Evolutionary conservation across 2,888 invertebrate species (phyloP), one percentile per base, ranked within the genome.

Genomic region (Trisateles emortualis): DNA sequence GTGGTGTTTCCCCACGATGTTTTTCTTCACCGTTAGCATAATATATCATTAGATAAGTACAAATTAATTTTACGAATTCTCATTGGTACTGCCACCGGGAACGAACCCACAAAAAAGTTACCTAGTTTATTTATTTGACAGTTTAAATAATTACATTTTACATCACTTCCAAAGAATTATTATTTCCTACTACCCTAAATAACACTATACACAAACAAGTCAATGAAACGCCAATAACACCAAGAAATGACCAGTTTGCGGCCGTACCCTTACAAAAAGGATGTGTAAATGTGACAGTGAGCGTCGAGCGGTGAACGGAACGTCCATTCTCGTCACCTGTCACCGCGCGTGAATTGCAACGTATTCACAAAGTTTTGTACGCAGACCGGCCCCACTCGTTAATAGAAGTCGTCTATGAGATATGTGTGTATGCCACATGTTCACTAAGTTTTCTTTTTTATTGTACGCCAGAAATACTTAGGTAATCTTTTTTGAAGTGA

Each of bases 311-410:
- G 58, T 51, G 48, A 59, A 41, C 19, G 44, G 47, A 59, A 47
- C 52, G 61, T 36, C 72, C 68, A 79, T 77, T 78, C 68, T 63
- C 71, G 75, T 81, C 84, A 83, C 74, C 77, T 83, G 80, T 79
- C 83, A 74, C 64, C 54, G 53, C 64, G 57, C 64, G 54, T 58
- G 64, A 75, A 76, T 76, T 78, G 83, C 77, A 76, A 68, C 72
- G 74, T 69, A 54, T 72, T 68, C 69, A 70, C 63, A 68, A 71
- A 73, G 74, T 74, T 68, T 69, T 55, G 63, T 67, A 64, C 69
- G 71, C 64, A 68, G 59, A 60, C 42, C 45, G 47, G 61, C 58
- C 59, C 52, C 44, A 54, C 54, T 44, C 49, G 56, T 43, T 60
- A 58, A 60, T 64, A 61, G 56, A 64, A 65, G 54, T 48, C 32